These are phyloP conservation scores for Laticauda laticaudata DNA, from an alignment of 2,113 vertebrate species.

Conservation along the genomic window DNA sequence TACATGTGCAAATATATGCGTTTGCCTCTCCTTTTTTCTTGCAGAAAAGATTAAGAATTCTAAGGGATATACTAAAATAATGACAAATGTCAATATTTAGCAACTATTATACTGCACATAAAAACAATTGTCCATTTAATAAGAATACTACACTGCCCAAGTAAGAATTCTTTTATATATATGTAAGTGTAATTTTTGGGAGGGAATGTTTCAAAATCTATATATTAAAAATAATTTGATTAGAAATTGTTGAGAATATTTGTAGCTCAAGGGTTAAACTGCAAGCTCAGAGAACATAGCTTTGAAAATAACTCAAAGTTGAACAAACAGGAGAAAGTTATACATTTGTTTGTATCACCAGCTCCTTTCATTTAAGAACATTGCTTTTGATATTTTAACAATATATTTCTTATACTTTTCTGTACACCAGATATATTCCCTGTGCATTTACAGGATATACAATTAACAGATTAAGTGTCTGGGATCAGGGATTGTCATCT, in stretches of 20 bases:
- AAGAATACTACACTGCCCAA: background rate
- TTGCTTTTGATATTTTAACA: background rate
- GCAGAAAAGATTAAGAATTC: constrained; percentile 48
- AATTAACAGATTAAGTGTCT: background rate
- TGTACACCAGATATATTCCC: background rate
- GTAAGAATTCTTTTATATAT: background rate
- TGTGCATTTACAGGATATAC: background rate
- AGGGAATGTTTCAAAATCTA: constrained; percentile 4
- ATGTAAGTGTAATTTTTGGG: constrained; percentile 38
- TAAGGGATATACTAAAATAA: constrained; percentile 27
- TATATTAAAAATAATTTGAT: background rate
- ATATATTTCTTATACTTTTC: background rate
- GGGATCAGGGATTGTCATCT: background rate
- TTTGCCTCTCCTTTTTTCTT: constrained; percentile 5
- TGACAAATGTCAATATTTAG: constrained; percentile 24
- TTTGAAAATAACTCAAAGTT: background rate
- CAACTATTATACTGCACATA: constrained; percentile 20
- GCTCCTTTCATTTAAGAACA: background rate
- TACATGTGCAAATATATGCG: constrained; percentile 9
- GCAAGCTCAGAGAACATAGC: background rate
- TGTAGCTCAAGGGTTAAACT: background rate
- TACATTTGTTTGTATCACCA: background rate
- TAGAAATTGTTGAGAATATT: background rate
- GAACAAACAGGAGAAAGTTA: background rate
- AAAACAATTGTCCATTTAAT: constrained; percentile 19